These are phyloP conservation scores for Apostichopus californicus DNA, from an alignment of 35 echinoderm and acorn worm species.

Conservation along the genomic window DNA sequence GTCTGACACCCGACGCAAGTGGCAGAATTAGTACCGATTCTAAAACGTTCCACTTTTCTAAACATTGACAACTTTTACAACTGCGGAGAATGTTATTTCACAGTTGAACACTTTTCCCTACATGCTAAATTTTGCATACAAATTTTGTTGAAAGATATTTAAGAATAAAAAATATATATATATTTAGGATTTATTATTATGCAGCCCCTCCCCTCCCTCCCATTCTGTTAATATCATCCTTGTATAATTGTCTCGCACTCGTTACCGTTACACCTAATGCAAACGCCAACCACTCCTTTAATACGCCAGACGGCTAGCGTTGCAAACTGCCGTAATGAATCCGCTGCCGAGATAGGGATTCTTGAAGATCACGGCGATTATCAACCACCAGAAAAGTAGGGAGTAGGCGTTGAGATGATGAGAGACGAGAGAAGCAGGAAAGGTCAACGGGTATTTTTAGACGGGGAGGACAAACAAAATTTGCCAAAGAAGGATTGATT, in stretches of 20 bases:
- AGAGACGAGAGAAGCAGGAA: background rate
- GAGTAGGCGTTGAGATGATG: background rate
- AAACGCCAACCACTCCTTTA: background rate
- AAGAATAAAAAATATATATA: too few relatives aligned
- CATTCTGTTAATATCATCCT: background rate
- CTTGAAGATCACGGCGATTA: background rate
- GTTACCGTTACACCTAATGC: background rate
- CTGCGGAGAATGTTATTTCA: too few relatives aligned
- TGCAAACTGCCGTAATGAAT: conserved; percentile 3
- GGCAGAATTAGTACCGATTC: too few relatives aligned
- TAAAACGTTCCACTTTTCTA: too few relatives aligned
- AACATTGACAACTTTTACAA: too few relatives aligned
- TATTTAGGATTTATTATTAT: background rate
- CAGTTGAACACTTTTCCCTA: too few relatives aligned
- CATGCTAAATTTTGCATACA: too few relatives aligned
- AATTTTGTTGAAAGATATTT: too few relatives aligned
- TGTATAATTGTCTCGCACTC: background rate
- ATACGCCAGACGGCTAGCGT: background rate
- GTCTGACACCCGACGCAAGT: too few relatives aligned
- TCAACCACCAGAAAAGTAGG: conserved; percentile 10
- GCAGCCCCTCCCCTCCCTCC: too few relatives aligned
- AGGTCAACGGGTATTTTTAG: conserved; percentile 29
- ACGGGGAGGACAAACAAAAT: conserved; percentile 20
- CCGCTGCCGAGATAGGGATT: background rate
- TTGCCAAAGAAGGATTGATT: conserved; percentile 26